Base-by-base conservation (phyloP, 2,113 vertebrate genomes). In the Syngnathus typhle region DNA sequence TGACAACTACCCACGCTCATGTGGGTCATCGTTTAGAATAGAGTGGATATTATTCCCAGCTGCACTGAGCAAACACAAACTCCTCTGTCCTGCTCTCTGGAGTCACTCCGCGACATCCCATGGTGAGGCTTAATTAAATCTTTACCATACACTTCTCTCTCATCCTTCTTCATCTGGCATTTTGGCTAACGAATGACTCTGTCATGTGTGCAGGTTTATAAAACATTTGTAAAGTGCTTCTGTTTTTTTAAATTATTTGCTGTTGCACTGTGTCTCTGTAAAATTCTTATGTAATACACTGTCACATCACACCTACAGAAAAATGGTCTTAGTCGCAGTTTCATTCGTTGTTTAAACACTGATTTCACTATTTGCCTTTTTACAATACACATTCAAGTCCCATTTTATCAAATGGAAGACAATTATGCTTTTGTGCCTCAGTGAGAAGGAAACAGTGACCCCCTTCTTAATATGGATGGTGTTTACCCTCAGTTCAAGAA, bases 81-180 rank as follows among this genome's bases (percentile, higher is more conserved):
- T 82, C 81, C 68, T 82, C 78, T 81, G 74, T 84, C 73, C 67
- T 46, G 9, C 49, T 81, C 80, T 76, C 70, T 61, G 72, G 82
- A 82, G 78, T 69, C 68, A 32, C 77, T 71, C 75, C 72, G 67
- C 83, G 82, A 75, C 81, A 71, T 88, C 85, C 88, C 81, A 76
- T 73, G 78, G 81, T 65, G 84, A 80, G 73, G 73, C 69, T 88
- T 89, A 87, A 89, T 88, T 85, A 85, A 87, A 88, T 81, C 83
- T 85, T 77, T 73, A 79, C 77, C 69, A 62, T 75, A 71, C 73
- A 71, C 80, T 78, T 72, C 73, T 68, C 84, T 72, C 72, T 83
- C 80, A 82, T 85, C 81, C 82, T 67, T 83, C 77, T 74, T 86
- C 82, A 82, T 81, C 83, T 86, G 80, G 77, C 67, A 76, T 84